Base-by-base conservation (phyloP, 2,797 vertebrate genomes). In the Cuculus canorus region DNA sequence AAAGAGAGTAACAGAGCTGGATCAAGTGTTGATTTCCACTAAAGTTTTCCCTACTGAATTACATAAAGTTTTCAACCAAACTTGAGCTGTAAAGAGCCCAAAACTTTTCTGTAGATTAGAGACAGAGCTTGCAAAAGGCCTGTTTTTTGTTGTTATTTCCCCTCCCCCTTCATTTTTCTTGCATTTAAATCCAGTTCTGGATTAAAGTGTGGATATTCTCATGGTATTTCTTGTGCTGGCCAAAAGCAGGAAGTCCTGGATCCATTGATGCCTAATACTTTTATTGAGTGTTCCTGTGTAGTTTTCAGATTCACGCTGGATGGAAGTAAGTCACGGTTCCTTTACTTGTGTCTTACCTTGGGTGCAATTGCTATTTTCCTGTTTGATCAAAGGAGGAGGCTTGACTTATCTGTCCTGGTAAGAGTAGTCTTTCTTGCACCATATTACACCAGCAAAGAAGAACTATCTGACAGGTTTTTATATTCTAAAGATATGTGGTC, bases 51-150 rank as follows among this genome's bases (percentile, higher is more conserved):
- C 12, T 54, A 10, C 14, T 83, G 87, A 95, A 79, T 91, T 83
- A 45, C 48, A 35, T 39, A 78, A 91, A 82, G 18, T 9, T 81
- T 93, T 90, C 77, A 70, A 39, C 14, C 0, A 9, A 93, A 90
- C 39, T 60, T 70, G 43, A 92, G 35, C 70, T 96, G 21, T 77
- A 32, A 59, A 86, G 72, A 92, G 95, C 90, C 27, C 4, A 39
- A 91, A 76, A 32, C n/a, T 71, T 90, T 77, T 78, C 71, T 91
- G 69, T 79, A 91, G 47, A n/a, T 68, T 91, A 63, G 54, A 70
- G 54, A 70, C 10, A 70, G 54, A 79, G 41, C 54, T 89, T 93
- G 65, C 30, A 28, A 17, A 65, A 91, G 39, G 79, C 48, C 32
- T 72, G n/a, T 85, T 14, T 78, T 48, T 21, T 32, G 76, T 43